Base-by-base conservation (phyloP, 2,888 invertebrate genomes). In the Cataglyphis altisquamis region DNA sequence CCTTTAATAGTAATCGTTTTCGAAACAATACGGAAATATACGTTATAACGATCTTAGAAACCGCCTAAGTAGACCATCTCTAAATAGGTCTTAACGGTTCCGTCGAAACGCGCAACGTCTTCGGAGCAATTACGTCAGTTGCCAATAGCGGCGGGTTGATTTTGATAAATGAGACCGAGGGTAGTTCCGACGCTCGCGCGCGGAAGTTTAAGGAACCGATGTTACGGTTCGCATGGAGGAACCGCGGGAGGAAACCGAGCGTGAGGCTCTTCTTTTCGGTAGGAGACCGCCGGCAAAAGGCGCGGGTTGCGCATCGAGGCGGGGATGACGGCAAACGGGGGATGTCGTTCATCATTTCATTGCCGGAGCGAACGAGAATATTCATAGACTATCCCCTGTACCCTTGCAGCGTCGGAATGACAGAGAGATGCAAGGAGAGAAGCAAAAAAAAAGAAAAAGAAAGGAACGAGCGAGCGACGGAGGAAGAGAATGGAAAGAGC, bases 341-440 rank as follows among this genome's bases (percentile, higher is more conserved):
- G 85, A 29, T 90, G 89, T 92, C 94, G 92, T 94, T 93, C 93
- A 93, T 94, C 94, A 94, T 93, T 93, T 91, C 90, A 91, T 91
- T 92, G 90, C 91, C 87, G 84, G 87, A 87, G 89, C 90, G 90
- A 90, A 90, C 89, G 89, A 85, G 94, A 94, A 94, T 94, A 94
- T 94, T 94, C 94, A 93, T 94, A 92, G 93, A 93, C 92, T 90
- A 85, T 72, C 60, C 60, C 82, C 86, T 29, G 29, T 29, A 72
- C 32, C 70, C 80, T 64, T 70, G 52, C 72, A 63, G 74, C 85
- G 78, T 85, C 85, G 84, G 86, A 84, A 85, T 86, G 86, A 83
- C 84, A 85, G 83, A 72, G 85, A 66, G 86, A 55, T 67, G 67
- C 81, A 83, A 68, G 70, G 68, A 77, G 64, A 70, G 41, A 62